phyloP scores from a whole-genome alignment of 2,113 vertebrate species.

The Sisor rabdophorus region DNA sequence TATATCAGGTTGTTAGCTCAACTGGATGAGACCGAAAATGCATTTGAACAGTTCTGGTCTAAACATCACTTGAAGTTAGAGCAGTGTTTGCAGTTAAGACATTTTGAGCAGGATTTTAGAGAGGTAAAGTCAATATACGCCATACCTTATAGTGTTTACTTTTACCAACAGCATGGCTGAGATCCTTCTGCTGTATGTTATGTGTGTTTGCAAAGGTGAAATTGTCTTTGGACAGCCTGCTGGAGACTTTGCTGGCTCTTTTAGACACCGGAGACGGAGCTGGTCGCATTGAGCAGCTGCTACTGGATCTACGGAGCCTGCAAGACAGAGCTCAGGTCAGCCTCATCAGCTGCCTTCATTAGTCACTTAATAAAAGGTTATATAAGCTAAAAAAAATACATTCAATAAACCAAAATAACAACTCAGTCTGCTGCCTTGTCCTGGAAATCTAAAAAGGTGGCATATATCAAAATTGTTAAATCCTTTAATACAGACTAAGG shows the following conservation, averaged over 20 bases:
- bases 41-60: slow-evolving; percentile 88
- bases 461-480: not conserved
- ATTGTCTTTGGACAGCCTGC: slow-evolving; percentile 73
- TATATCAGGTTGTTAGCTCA: slow-evolving; percentile 82
- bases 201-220: slow-evolving; percentile 73
- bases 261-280: slow-evolving; percentile 77
- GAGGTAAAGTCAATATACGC: slow-evolving; percentile 69
- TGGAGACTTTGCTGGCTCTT: slow-evolving; percentile 71
- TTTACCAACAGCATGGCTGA: not conserved
- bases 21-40: slow-evolving; percentile 89
- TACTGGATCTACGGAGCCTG: slow-evolving; percentile 78
- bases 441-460: not conserved
- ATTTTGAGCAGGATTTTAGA: slow-evolving; percentile 89
- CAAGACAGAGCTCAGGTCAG: slow-evolving; percentile 83
- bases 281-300: slow-evolving; percentile 74
- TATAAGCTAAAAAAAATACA: not conserved
- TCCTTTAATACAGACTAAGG: not conserved
- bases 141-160: not conserved
- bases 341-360: not conserved
- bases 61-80: slow-evolving; percentile 87
- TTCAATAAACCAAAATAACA: not conserved
- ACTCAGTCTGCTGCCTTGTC: not conserved
- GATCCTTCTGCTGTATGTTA: not conserved
- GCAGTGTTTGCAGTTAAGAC: slow-evolving; percentile 89
- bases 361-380: not conserved